Conservation (phyloP, 2,797 vertebrate species). For the Falco peregrinus region DNA sequence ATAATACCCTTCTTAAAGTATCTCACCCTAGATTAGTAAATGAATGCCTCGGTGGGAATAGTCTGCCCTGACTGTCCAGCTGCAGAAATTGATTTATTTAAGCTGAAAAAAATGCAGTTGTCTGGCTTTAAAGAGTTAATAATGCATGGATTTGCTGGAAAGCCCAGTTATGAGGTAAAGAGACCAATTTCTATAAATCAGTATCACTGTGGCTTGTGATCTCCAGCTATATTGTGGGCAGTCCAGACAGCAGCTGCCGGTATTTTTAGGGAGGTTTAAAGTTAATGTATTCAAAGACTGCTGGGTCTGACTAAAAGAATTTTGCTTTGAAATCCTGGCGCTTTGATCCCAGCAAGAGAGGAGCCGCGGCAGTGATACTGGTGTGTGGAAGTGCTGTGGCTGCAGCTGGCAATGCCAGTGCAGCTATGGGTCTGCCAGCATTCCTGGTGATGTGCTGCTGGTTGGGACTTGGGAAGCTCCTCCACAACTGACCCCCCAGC, state of each 20-base stretch:
- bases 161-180: background rate
- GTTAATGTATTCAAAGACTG: background rate
- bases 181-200: background rate
- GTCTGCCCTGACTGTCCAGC: background rate
- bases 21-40: background rate
- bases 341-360: constrained; percentile 25
- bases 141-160: background rate
- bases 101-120: background rate
- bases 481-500: background rate
- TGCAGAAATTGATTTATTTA: background rate
- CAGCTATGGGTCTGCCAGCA: background rate
- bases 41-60: background rate
- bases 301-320: background rate
- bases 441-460: accelerated
- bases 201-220: background rate
- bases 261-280: constrained; percentile 6
- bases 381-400: accelerated
- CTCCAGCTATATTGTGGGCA: background rate
- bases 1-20: background rate
- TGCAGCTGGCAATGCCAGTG: background rate
- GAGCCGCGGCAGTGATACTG: accelerated
- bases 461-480: background rate
- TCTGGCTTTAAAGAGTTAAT: background rate
- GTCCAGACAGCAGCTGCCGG: background rate
- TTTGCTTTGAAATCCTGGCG: background rate